Conservation (phyloP, 1,140 invertebrate species). For the Zaprionus africanus region DNA sequence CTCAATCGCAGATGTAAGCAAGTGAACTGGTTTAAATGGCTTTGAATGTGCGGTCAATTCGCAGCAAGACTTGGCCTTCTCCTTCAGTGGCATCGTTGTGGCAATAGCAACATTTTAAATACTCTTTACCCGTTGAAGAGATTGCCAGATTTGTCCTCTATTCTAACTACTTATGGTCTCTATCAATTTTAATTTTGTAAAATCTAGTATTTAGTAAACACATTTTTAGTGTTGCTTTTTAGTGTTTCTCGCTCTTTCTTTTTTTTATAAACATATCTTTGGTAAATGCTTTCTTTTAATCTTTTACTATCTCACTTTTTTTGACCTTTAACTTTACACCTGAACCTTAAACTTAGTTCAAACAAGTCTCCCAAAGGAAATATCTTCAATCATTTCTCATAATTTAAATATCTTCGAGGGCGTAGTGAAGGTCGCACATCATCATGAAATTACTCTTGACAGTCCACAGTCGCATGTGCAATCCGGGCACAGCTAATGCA, state of each 20-base stretch:
- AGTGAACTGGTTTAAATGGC: constrained; percentile 66
- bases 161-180: background rate
- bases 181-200: too few species aligned
- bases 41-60: constrained; percentile 38
- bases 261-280: background rate
- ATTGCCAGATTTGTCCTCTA: background rate
- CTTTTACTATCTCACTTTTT: background rate
- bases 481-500: constrained; percentile 4
- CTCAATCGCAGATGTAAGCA: constrained; percentile 15
- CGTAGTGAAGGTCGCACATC: background rate
- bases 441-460: background rate
- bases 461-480: background rate
- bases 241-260: background rate
- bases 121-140: background rate
- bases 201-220: too few species aligned
- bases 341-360: background rate
- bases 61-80: constrained; percentile 28
- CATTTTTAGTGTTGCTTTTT: too few species aligned
- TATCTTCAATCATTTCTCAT: background rate
- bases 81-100: background rate
- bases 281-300: background rate
- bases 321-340: background rate
- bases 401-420: background rate
- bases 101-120: background rate
- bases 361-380: background rate